Base-by-base conservation (phyloP, 1,140 invertebrate genomes). In the Potamilus streckersoni region DNA sequence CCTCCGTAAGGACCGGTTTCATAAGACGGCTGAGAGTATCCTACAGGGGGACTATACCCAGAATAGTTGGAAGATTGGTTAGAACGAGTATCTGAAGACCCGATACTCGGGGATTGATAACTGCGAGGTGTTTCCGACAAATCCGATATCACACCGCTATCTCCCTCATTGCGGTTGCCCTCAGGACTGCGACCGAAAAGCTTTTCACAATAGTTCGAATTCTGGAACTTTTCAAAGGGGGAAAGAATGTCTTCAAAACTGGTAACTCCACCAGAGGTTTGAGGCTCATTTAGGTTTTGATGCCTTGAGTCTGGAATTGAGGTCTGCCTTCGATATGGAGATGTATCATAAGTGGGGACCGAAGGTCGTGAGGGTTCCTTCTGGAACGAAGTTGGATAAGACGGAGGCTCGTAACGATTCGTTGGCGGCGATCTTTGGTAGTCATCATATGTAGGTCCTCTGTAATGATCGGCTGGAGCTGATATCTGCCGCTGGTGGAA, bases 231-330 rank as follows among this genome's bases (percentile, higher is more conserved):
- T 60, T 83, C 82, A 69, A 83, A 83, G 55, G 82, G 82, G 17
- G 82, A 83, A 63, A 83, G 73, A 71, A 83, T 81, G 74, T 83
- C 82, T 72, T 83, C 82, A 69, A 83, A 79, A 65, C 75, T 80
- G 69, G 71, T 83, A 23, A 83, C 81, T 71, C 76, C 76, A 19
- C 78, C 70, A n/a, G 56, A 66, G 2, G 19, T 17, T 49, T 76
- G 38, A n/a, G 73, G 72, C 65, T 74, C 67, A 12, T 49, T 64
- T 68, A 68, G 70, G 61, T 73, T 74, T 65, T 62, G 17, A 60
- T 69, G 74, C 23, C 66, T 66, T 12, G 76, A 71, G 65, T 73
- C 64, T 62, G 74, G 60, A 63, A 67, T 72, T 69, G 76, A 75
- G 20, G 49, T 55, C 70, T 79, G 62, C 67, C 71, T 55, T n/a